Evolutionary conservation across 2,888 invertebrate species (phyloP).

Genomic region (Eudemis profundana): DNA sequence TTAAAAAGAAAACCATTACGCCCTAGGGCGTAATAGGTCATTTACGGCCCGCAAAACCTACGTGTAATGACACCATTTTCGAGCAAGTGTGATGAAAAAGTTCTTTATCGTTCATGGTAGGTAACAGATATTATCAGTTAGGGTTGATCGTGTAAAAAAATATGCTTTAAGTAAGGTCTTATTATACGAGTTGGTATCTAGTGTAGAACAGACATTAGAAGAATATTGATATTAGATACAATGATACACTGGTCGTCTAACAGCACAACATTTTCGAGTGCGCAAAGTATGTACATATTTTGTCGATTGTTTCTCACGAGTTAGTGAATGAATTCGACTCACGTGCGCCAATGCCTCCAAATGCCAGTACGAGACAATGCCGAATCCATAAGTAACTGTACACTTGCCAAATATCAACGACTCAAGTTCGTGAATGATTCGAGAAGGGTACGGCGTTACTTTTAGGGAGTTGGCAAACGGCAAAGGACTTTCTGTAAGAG

Average conservation of each 20-base stretch:
- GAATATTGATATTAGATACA: not conserved
- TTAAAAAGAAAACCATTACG: no score
- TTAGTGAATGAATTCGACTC: conserved; percentile 66
- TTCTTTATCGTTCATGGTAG: no score
- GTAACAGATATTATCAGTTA: no score
- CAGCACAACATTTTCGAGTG: conserved; percentile 16
- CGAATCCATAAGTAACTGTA: conserved; percentile 82
- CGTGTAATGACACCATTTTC: no score
- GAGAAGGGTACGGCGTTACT: conserved; percentile 56
- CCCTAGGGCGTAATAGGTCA: no score
- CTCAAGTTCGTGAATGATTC: conserved; percentile 54
- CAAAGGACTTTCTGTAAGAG: conserved; percentile 26
- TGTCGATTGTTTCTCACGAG: conserved; percentile 67
- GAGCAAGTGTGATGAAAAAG: no score
- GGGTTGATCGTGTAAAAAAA: no score
- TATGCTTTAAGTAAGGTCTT: no score
- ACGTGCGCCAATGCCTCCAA: conserved; percentile 67
- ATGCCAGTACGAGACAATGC: conserved; percentile 76
- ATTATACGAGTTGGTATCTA: no score
- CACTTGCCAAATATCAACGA: conserved; percentile 72
- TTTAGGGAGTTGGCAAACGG: conserved; percentile 49
- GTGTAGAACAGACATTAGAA: no score
- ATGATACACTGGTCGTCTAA: not conserved
- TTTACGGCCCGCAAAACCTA: no score
- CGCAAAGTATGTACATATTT: conserved; percentile 5